Evolutionary conservation across 2,797 vertebrate genomes (phyloP), one percentile per base, ranked within the genome.

Genomic region (Arrhamphus sclerolepis): DNA sequence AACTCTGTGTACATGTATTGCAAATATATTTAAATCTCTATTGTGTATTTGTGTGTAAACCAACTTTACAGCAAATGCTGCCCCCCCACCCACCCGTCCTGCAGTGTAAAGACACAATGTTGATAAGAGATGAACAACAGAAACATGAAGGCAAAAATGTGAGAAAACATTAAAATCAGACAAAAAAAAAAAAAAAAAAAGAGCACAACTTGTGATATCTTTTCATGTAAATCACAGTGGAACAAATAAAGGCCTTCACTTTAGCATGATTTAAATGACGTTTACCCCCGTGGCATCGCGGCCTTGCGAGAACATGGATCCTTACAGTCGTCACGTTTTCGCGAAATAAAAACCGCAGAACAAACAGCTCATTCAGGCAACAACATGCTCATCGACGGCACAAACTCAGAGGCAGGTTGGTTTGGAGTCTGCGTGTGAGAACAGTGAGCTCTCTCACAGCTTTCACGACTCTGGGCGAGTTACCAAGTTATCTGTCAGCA

Each of bases 31-130:
- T 58, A 11, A 39, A 38, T 42, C 31, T 43, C 38, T 70, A 9
- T n/a, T 34, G 31, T 34, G 31, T 34, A 13, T 38, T 9, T 57
- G 46, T 67, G 40, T 46, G 26, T 10, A 40, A 72, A 62, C 39
- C 16, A 51, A 72, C 49, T 63, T 49, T 63, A 66, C 56, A 70
- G 62, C 28, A 64, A 80, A 83, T 75, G 67, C 49, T 68, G 65
- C 53, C 68, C 47, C 51, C 67, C 42, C n/a, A n/a, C n/a, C n/a
- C n/a, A n/a, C n/a, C 51, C 46, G 48, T 41, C 17, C 9, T 19
- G 22, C 39, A 14, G 18, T 13, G 17, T 18, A 46, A 43, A 22
- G 46, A 39, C 34, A 29, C 16, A 6, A 26, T 2, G 31, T 20
- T 62, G 38, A 29, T 24, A 57, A 55, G 7, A 19, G 20, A 46